A percentile compares a stretch with the other conserved stretches of the same genome.
These are phyloP conservation scores for Physocephala rufipes DNA, from an alignment of 2,888 invertebrate genomes.

Conservation along the genomic window DNA sequence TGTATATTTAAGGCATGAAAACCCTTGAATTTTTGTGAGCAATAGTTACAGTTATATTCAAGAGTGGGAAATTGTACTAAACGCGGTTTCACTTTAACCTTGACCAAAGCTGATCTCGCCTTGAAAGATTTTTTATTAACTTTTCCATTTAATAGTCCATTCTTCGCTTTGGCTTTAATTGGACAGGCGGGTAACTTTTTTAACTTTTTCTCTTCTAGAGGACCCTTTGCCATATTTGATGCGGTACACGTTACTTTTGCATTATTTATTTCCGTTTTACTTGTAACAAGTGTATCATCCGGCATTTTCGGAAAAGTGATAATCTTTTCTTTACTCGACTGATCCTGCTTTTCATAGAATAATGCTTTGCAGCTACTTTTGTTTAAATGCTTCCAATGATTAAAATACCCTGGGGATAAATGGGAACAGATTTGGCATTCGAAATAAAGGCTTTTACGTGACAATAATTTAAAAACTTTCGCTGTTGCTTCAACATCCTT, in stretches of 20 bases:
- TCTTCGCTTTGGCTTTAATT: constrained; percentile 9
- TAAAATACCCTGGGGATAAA: constrained; percentile 44
- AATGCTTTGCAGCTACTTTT: constrained; percentile 30
- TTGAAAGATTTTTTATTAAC: constrained; percentile 10
- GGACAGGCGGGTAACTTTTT: constrained; percentile 21
- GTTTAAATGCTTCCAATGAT: constrained; percentile 45
- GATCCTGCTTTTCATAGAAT: constrained; percentile 7
- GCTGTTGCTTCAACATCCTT: constrained; percentile 41
- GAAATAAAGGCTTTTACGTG: constrained; percentile 45
- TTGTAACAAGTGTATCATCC: constrained; percentile 8
- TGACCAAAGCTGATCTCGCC: constrained; percentile 15
- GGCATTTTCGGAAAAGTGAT: background rate
- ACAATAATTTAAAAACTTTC: constrained; percentile 45
- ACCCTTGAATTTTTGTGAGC: constrained; percentile 43
- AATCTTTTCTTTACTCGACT: background rate
- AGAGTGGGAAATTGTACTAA: constrained; percentile 44
- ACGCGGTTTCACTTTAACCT: constrained; percentile 42
- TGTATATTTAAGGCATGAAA: constrained; percentile 44
- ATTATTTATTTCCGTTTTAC: constrained; percentile 22
- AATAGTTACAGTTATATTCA: constrained; percentile 44
- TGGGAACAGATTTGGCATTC: constrained; percentile 46
- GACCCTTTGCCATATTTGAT: constrained; percentile 31
- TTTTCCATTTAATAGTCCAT: constrained; percentile 4
- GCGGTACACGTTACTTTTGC: constrained; percentile 27
- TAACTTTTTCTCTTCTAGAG: constrained; percentile 7